phyloP scores from a whole-genome alignment of 2,797 vertebrate species.

The Falco peregrinus region DNA sequence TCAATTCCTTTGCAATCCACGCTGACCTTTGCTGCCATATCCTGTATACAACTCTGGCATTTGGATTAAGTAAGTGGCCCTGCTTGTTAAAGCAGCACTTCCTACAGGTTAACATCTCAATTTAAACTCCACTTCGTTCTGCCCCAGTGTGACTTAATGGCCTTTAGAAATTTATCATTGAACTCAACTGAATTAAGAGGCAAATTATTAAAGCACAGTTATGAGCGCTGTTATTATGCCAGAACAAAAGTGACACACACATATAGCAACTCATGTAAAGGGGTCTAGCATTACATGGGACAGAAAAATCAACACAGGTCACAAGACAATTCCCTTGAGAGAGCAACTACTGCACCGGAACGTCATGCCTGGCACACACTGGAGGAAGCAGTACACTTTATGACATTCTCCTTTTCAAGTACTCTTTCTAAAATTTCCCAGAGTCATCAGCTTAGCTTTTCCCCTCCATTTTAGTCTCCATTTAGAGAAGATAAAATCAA shows the following conservation, averaged over 20 bases:
- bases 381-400: fast-evolving
- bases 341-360: fast-evolving
- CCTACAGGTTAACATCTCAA: background rate
- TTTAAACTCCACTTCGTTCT: fast-evolving
- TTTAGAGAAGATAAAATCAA: background rate
- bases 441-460: background rate
- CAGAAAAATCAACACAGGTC: background rate
- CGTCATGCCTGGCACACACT: fast-evolving
- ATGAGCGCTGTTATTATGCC: background rate
- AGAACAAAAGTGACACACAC: background rate
- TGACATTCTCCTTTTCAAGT: background rate
- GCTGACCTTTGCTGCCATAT: background rate
- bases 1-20: background rate
- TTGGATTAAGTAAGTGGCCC: background rate
- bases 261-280: background rate
- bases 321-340: background rate
- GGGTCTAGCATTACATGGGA: background rate
- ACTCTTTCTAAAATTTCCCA: background rate
- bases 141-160: background rate
- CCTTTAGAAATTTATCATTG: background rate
- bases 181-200: background rate
- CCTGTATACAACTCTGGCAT: background rate
- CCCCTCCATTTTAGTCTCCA: background rate
- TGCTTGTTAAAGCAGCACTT: background rate
- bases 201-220: fast-evolving